These are phyloP conservation scores for Drosophila mulleri DNA, from an alignment of 2,888 invertebrate genomes.

Conservation along the genomic window DNA sequence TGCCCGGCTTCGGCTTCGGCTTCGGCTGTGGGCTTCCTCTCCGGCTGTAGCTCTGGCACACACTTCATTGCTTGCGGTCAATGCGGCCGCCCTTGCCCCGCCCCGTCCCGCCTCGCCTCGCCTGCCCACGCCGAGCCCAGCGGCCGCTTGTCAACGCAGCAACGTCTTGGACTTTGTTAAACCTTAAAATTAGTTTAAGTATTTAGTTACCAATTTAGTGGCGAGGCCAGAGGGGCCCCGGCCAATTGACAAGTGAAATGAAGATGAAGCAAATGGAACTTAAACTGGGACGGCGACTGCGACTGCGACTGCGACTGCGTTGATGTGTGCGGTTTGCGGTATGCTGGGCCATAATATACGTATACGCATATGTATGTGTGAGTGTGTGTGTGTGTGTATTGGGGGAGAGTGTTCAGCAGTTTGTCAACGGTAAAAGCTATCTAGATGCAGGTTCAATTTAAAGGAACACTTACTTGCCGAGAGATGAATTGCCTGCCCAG, in stretches of 20 bases:
- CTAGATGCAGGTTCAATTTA: conserved; percentile 14
- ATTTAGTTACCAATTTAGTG: conserved; percentile 82
- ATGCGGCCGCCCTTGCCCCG: conserved; percentile 39
- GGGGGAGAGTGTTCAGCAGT: conserved; percentile 48
- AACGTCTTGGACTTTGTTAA: conserved; percentile 77
- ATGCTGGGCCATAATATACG: conserved; percentile 8
- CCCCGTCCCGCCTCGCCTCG: background rate
- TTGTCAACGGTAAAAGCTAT: conserved; percentile 61
- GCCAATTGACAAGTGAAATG: conserved; percentile 58
- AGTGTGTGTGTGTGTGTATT: background rate
- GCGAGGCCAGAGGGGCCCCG: conserved; percentile 11
- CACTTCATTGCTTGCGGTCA: conserved; percentile 76
- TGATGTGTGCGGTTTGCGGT: conserved; percentile 71
- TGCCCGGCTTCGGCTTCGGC: conserved; percentile 12
- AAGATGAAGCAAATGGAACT: conserved; percentile 35
- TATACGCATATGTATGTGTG: too few relatives aligned
- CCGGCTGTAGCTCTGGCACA: conserved; percentile 27
- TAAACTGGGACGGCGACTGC: conserved; percentile 9
- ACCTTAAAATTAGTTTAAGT: conserved; percentile 82
- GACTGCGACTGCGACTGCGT: conserved; percentile 38
- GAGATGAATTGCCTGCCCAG: too few relatives aligned
- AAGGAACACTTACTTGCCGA: background rate
- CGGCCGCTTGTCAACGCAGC: conserved; percentile 61
- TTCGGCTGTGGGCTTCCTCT: conserved; percentile 11
- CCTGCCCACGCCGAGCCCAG: conserved; percentile 16